phyloP scores from a whole-genome alignment of 2,888 invertebrate genomes.

The Branchipolynoe longqiensis region DNA sequence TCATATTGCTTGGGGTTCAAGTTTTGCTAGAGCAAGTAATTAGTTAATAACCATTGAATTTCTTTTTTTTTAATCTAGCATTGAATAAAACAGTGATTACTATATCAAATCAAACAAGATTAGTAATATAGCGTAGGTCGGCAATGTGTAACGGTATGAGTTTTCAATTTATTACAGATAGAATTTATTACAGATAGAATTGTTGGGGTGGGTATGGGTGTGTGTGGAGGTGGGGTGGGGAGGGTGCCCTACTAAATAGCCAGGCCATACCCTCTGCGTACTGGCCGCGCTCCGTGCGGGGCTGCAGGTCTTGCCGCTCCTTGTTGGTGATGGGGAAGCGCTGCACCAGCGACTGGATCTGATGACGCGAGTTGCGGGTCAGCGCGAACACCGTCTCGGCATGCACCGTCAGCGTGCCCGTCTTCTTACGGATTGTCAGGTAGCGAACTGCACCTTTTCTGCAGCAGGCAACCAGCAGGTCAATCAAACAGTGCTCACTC shows the following conservation, averaged over 20 bases:
- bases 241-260: too few relatives aligned
- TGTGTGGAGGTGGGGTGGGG: too few relatives aligned
- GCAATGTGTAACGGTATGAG: too few relatives aligned
- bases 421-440: constrained; percentile 87
- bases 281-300: constrained; percentile 86
- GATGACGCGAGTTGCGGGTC: constrained; percentile 86
- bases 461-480: constrained; percentile 25
- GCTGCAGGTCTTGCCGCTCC: constrained; percentile 88
- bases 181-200: too few relatives aligned
- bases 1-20: too few relatives aligned
- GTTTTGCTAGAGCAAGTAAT: too few relatives aligned
- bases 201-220: too few relatives aligned
- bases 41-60: neutral
- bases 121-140: too few relatives aligned
- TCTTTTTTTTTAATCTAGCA: neutral
- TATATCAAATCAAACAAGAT: neutral
- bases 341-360: constrained; percentile 85
- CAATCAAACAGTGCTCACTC: too few relatives aligned
- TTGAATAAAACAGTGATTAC: neutral
- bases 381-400: constrained; percentile 84
- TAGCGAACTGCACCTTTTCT: constrained; percentile 87
- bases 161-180: too few relatives aligned
- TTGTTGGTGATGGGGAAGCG: constrained; percentile 87
- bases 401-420: constrained; percentile 80
- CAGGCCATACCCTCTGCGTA: constrained; percentile 83